phyloP scores from a whole-genome alignment of 2,113 vertebrate genomes.

The Hemicordylus capensis region DNA sequence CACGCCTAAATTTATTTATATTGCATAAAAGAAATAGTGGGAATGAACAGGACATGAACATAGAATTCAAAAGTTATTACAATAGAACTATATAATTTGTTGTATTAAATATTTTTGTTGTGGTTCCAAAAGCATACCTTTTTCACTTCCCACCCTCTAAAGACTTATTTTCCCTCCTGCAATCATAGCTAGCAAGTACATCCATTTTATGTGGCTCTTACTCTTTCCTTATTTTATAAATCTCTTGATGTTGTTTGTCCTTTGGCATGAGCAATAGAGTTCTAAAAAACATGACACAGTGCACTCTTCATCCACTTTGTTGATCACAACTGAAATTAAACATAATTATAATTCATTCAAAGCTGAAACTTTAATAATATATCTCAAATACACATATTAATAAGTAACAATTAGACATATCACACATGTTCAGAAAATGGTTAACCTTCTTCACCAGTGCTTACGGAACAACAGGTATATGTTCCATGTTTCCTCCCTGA shows the following conservation, averaged over 20 bases:
- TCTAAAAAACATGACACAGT: constrained; percentile 20
- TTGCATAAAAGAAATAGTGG: not conserved
- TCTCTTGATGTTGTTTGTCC: constrained; percentile 51
- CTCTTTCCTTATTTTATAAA: constrained; percentile 47
- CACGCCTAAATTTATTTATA: not conserved
- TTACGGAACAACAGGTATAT: constrained; percentile 10
- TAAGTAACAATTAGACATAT: constrained; percentile 4
- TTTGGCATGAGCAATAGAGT: constrained; percentile 45
- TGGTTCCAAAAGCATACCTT: constrained; percentile 9
- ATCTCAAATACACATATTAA: constrained; percentile 52
- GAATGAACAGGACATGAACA: not conserved
- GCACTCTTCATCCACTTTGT: constrained; percentile 48
- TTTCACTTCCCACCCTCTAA: constrained; percentile 34
- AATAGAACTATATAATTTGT: not conserved
- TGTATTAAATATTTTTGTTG: constrained; percentile 11
- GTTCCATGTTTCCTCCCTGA: not conserved
- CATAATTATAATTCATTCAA: constrained; percentile 46
- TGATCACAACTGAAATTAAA: constrained; percentile 41
- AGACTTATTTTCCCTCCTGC: constrained; percentile 27
- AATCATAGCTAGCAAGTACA: constrained; percentile 33
- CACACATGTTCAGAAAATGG: not conserved
- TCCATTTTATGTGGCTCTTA: constrained; percentile 54
- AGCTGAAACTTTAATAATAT: constrained; percentile 50
- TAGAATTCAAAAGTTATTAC: constrained; percentile 1
- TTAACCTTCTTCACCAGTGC: not conserved